Evolutionary conservation across 2,113 vertebrate species (phyloP).

Genomic region (Grantiella picta): DNA sequence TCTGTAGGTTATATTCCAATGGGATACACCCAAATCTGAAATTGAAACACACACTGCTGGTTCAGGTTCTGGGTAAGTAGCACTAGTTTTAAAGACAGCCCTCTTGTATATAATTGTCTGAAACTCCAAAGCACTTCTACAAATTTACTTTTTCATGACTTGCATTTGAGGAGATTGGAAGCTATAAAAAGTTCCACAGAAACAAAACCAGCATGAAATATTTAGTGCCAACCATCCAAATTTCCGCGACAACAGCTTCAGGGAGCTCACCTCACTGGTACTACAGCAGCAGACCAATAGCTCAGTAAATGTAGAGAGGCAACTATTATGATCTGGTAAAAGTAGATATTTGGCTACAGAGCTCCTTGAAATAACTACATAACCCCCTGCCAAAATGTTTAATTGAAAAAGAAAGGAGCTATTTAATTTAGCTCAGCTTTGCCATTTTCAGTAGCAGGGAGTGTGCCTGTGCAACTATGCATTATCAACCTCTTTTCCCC

Average conservation of each 20-base stretch:
- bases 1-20: not conserved
- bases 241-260: not conserved
- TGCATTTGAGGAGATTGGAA: not conserved
- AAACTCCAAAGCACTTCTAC: not conserved
- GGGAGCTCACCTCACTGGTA: not conserved
- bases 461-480: not conserved
- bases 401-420: not conserved
- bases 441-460: not conserved
- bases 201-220: conserved; percentile 30
- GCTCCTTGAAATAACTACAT: not conserved
- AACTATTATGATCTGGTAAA: not conserved
- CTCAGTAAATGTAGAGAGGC: not conserved
- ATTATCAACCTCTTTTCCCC: not conserved
- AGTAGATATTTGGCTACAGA: not conserved
- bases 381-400: not conserved
- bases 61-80: not conserved
- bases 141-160: not conserved
- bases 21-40: not conserved
- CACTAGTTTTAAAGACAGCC: not conserved
- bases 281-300: not conserved
- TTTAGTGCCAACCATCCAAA: not conserved
- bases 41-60: not conserved
- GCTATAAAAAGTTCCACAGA: conserved; percentile 10
- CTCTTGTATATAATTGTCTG: not conserved
- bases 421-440: not conserved